Percentiles rank a stretch among this genome's conserved stretches.
Evolutionary conservation across 2,797 vertebrate genomes (phyloP).

Genomic region (Hyperoplus lanceolatus): DNA sequence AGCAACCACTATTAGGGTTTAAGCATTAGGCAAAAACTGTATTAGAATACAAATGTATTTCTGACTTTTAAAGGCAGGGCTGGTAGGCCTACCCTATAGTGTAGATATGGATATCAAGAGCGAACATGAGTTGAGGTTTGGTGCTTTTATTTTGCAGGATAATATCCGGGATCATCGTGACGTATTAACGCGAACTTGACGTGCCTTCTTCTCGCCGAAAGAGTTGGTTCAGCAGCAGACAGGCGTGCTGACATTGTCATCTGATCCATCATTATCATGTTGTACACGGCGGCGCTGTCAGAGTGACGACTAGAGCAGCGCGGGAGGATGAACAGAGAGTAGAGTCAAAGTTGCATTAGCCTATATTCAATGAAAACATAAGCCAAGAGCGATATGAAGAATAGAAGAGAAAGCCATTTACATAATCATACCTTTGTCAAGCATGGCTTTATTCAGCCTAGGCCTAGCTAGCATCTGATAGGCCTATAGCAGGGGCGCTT

Average conservation of each 20-base stretch:
- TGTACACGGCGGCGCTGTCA: background rate
- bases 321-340: background rate
- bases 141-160: constrained; percentile 52
- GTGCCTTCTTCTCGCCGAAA: constrained; percentile 91
- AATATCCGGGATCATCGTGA: background rate
- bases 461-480: too few species aligned
- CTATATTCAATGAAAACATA: background rate
- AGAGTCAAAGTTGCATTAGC: background rate
- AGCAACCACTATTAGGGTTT: too few species aligned
- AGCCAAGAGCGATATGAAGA: background rate
- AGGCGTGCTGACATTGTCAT: constrained; percentile 49
- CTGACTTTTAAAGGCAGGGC: too few species aligned
- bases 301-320: background rate
- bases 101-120: too few species aligned
- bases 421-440: background rate
- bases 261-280: background rate
- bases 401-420: background rate
- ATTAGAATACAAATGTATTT: too few species aligned
- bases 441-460: too few species aligned
- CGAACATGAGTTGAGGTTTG: background rate
- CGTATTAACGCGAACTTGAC: constrained; percentile 13
- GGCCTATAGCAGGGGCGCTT: too few species aligned
- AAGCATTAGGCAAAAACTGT: too few species aligned
- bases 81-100: too few species aligned
- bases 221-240: constrained; percentile 89